A percentile compares a stretch with the other conserved stretches of the same genome.
Evolutionary conservation across 2,888 invertebrate genomes (phyloP).

Genomic region (Ischnura elegans): DNA sequence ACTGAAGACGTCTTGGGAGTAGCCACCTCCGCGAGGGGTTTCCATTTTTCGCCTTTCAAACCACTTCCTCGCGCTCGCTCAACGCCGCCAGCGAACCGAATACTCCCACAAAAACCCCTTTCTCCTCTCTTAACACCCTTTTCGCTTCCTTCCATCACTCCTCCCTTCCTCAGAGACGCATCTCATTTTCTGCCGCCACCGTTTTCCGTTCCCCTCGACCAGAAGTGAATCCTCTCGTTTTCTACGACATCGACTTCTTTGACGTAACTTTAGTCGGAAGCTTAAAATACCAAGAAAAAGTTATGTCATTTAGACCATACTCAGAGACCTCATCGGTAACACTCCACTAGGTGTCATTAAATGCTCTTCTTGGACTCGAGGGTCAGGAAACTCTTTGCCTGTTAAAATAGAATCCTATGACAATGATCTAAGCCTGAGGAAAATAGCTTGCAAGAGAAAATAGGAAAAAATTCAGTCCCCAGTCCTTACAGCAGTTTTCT

Average conservation of each 20-base stretch:
- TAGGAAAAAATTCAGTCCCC: no score
- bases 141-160: not conserved
- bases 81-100: not conserved
- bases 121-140: not conserved
- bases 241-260: not conserved
- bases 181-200: not conserved
- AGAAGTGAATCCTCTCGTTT: not conserved
- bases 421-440: no score
- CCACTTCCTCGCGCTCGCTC: conserved; percentile 1
- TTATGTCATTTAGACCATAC: no score
- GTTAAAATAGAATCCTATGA: no score
- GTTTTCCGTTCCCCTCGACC: not conserved
- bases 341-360: no score
- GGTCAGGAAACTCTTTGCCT: no score
- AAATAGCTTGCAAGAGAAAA: no score
- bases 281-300: no score
- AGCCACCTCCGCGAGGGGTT: conserved; percentile 60
- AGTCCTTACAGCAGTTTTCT: no score
- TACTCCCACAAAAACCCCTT: not conserved
- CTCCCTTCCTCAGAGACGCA: not conserved
- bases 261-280: no score
- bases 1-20: conserved; percentile 68
- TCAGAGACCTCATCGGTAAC: no score
- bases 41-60: conserved; percentile 63
- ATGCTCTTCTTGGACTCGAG: no score